phyloP scores from a whole-genome alignment of 2,888 invertebrate species.

The Eumerus sabulonum region DNA sequence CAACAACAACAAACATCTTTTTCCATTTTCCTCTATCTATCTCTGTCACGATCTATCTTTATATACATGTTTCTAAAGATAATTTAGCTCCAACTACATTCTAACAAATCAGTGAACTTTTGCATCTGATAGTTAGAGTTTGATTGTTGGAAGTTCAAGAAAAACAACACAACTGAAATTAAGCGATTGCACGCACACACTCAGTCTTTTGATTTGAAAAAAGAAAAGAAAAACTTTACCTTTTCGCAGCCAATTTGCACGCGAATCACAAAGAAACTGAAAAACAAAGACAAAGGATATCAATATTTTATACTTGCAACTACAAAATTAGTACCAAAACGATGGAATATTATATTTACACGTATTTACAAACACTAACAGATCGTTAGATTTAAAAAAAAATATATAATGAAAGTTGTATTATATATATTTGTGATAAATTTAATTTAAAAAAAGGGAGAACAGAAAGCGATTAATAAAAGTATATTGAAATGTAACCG shows the following conservation, averaged over 20 bases:
- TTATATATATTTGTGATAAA: conserved; percentile 65
- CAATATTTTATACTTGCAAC: conserved; percentile 65
- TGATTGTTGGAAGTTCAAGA: conserved; percentile 40
- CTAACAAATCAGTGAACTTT: conserved; percentile 32
- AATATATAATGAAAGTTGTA: conserved; percentile 4
- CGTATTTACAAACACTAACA: conserved; percentile 52
- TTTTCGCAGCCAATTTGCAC: conserved; percentile 14
- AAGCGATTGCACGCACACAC: conserved; percentile 61
- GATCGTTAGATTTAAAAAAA: conserved; percentile 37
- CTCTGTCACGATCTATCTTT: background rate
- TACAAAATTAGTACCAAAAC: conserved; percentile 45
- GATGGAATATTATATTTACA: conserved; percentile 38
- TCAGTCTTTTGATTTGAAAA: no score
- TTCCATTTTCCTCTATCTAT: conserved; percentile 29
- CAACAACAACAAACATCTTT: conserved; percentile 18
- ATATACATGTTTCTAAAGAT: background rate
- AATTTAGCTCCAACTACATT: conserved; percentile 11
- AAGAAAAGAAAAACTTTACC: no score
- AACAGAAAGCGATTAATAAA: conserved; percentile 18
- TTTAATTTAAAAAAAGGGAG: conserved; percentile 41
- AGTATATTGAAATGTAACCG: conserved; percentile 17
- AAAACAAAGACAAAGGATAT: conserved; percentile 47
- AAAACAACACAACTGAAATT: conserved; percentile 39
- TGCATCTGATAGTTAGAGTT: conserved; percentile 7
- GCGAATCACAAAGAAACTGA: conserved; percentile 52